Base-by-base conservation (phyloP, 2,797 vertebrate species). In the Tarsius wallacei region DNA sequence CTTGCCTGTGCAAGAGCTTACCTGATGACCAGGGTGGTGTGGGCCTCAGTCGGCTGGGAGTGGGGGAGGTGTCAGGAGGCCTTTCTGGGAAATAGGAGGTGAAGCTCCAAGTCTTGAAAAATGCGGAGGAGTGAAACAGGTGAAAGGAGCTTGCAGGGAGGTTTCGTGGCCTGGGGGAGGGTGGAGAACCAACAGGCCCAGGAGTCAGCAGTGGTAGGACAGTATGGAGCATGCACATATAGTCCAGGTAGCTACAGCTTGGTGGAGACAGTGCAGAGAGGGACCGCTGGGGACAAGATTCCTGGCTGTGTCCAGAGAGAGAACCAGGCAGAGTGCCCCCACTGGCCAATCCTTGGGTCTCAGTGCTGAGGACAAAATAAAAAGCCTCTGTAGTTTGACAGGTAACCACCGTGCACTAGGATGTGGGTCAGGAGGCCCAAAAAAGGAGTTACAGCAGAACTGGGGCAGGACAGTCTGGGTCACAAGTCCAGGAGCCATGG, bases 401-500 rank as follows among this genome's bases (percentile, higher is more conserved):
- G 94, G 94, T 97, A 81, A 95, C 91, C 64, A 33, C 55, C 36
- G 93, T 42, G 10, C 17, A 3, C 42, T 71, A 47, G 91, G 84
- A 98, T 95, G 86, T 96, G 80, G 96, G 89, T 97, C 96, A 96
- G 89, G 96, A 96, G 91, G 82, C 96, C 90, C 93, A 22, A 57
- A 77, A n/a, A 14, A 87, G 82, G 87, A 59, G 61, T 49, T 74
- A 51, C 15, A 8, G 59, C 61, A 81, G 77, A 68, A 81, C 61
- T 68, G 51, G 57, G 53, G 5, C 51, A 13, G 47, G 74, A 49
- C 16, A 66, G 87, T 33, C 61, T 59, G 61, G 77, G 84, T 81
- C 47, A 21, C 22, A 12, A 5, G n/a, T 86, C 81, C 64, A 64
- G 77, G 19, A 77, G 22, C 85, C 36, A 5, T 49, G 89, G 61